Percentiles rank a stretch among this genome's conserved stretches.
Conservation (phyloP, 2,113 vertebrate species). For the Sorex araneus region DNA sequence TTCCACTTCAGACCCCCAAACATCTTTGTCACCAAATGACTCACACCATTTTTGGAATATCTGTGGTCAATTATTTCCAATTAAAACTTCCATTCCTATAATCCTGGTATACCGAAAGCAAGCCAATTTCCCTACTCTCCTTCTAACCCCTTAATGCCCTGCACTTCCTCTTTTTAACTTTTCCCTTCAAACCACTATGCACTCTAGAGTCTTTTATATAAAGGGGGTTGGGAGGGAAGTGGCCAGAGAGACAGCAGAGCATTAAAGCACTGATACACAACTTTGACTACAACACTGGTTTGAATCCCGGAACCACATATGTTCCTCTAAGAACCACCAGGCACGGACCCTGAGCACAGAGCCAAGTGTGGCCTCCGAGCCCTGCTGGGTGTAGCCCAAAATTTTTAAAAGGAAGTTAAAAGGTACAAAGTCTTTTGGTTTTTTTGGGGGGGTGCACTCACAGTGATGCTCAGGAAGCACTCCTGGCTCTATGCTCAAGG, state of each 20-base stretch:
- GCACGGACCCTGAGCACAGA: no score
- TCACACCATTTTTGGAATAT: constrained; percentile 60
- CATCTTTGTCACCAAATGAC: constrained; percentile 60
- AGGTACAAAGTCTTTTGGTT: no score
- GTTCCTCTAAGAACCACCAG: no score
- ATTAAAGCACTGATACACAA: no score
- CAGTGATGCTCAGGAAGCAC: not conserved
- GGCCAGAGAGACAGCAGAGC: not conserved
- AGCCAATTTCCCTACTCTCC: not conserved
- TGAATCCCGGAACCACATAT: no score
- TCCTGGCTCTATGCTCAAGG: no score
- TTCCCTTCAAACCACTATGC: constrained; percentile 5
- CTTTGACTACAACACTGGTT: no score
- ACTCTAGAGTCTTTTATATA: constrained; percentile 6
- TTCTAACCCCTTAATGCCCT: constrained; percentile 27
- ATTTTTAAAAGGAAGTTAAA: no score
- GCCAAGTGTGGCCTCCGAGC: no score
- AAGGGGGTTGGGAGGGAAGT: not conserved
- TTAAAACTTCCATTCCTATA: no score
- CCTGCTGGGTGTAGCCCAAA: no score
- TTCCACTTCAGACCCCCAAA: constrained; percentile 24
- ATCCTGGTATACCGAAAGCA: constrained; percentile 30
- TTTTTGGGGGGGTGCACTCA: no score
- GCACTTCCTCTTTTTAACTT: not conserved
- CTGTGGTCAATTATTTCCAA: constrained; percentile 58